Percentiles rank a stretch among this genome's conserved stretches.
These are phyloP conservation scores for Synergus umbraculus DNA, from an alignment of 2,888 invertebrate species.

Conservation along the genomic window DNA sequence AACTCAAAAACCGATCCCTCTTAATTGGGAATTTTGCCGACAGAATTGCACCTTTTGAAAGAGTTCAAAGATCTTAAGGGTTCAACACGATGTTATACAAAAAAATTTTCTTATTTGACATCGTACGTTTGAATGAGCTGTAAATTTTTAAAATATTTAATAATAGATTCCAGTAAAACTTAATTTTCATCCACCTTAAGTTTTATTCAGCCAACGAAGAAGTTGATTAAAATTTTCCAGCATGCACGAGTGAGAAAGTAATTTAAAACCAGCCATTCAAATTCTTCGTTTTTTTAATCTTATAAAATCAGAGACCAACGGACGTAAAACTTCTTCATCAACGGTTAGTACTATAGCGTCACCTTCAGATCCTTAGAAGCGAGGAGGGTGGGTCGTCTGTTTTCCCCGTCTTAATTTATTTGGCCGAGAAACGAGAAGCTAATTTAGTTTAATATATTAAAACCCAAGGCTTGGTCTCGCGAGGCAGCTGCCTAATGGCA, in stretches of 20 bases:
- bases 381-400: slow-evolving; percentile 42
- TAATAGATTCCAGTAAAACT: slow-evolving; percentile 6
- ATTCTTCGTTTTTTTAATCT: slow-evolving; percentile 33
- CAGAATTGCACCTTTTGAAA: background rate
- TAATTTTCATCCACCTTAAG: slow-evolving; percentile 23
- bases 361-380: slow-evolving; percentile 19
- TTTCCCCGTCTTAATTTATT: slow-evolving; percentile 67
- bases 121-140: background rate
- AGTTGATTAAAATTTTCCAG: slow-evolving; percentile 34
- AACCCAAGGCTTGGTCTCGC: slow-evolving; percentile 56
- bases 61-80: too few relatives aligned
- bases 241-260: slow-evolving; percentile 36
- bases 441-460: slow-evolving; percentile 75
- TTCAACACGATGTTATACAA: background rate
- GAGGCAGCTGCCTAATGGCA: slow-evolving; percentile 64
- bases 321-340: slow-evolving; percentile 38
- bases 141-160: slow-evolving; percentile 2
- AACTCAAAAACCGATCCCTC: background rate
- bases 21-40: background rate
- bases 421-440: slow-evolving; percentile 57
- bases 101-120: background rate
- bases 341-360: slow-evolving; percentile 38
- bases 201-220: slow-evolving; percentile 12
- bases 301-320: slow-evolving; percentile 38
- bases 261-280: slow-evolving; percentile 32